These are phyloP conservation scores for Acanthosepion lycidas DNA, from an alignment of 2,888 invertebrate species.

Conservation along the genomic window DNA sequence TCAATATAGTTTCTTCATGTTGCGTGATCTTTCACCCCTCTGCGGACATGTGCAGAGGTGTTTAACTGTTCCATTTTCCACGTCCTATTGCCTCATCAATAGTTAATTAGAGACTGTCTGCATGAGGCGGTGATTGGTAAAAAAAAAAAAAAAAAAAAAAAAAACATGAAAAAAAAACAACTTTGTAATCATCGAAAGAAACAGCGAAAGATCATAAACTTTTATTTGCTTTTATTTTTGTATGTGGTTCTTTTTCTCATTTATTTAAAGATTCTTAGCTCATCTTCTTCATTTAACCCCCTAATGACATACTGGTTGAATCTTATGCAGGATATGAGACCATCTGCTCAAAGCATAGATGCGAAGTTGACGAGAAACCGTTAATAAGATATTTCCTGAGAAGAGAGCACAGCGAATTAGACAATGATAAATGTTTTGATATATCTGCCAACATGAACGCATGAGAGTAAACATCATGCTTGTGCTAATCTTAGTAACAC, in stretches of 20 bases:
- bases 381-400: too few relatives aligned
- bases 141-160: neutral
- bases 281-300: neutral
- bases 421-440: too few relatives aligned
- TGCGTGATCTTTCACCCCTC: neutral
- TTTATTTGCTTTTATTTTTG: too few relatives aligned
- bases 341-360: too few relatives aligned
- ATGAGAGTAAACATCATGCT: too few relatives aligned
- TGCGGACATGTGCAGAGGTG: neutral
- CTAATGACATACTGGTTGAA: neutral
- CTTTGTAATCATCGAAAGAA: neutral
- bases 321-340: too few relatives aligned
- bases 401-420: too few relatives aligned
- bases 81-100: neutral
- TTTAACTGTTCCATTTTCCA: neutral
- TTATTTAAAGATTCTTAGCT: neutral
- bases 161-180: neutral
- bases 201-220: too few relatives aligned
- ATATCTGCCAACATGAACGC: too few relatives aligned
- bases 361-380: too few relatives aligned
- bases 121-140: neutral
- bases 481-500: too few relatives aligned
- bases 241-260: neutral
- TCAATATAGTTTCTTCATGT: neutral
- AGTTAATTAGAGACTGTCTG: neutral